Percentiles rank a stretch among this genome's conserved stretches.
Evolutionary conservation across 1,140 invertebrate species (phyloP).

Genomic region (Branchinecta lindahli): DNA sequence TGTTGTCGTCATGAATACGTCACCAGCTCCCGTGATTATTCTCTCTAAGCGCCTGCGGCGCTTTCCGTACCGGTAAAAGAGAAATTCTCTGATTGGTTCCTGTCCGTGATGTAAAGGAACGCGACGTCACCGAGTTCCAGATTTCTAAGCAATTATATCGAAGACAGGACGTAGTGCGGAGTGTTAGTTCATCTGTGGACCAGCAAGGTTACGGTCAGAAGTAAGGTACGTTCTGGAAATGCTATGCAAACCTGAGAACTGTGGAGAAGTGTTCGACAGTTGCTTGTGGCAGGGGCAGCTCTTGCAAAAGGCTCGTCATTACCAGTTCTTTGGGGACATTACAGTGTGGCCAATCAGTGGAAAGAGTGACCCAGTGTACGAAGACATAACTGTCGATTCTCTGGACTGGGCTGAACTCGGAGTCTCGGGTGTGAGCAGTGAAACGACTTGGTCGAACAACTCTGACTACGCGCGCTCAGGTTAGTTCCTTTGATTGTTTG

Average conservation of each 20-base stretch:
- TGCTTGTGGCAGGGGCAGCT: not conserved
- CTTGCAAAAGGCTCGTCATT: not conserved
- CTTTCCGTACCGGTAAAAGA: too few relatives aligned
- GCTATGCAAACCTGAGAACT: constrained; percentile 1
- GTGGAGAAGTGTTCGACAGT: not conserved
- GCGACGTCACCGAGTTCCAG: too few relatives aligned
- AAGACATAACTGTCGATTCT: not conserved
- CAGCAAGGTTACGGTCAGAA: not conserved
- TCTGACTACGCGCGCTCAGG: too few relatives aligned
- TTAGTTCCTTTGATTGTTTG: too few relatives aligned
- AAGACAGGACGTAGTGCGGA: not conserved
- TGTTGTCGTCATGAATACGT: too few relatives aligned
- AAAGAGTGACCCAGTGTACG: not conserved
- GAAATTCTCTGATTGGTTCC: too few relatives aligned
- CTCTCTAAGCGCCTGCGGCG: too few relatives aligned
- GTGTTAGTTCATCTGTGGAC: constrained; percentile 1
- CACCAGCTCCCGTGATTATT: too few relatives aligned
- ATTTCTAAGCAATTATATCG: not conserved
- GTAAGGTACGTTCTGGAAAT: not conserved
- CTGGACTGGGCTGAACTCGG: not conserved
- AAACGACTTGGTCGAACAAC: too few relatives aligned
- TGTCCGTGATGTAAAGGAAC: too few relatives aligned
- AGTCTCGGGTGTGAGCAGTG: too few relatives aligned
- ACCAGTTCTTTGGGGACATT: not conserved
- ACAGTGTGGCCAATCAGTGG: not conserved